Conservation (phyloP, 2,888 invertebrate species). For the Balanococcus diminutus region DNA sequence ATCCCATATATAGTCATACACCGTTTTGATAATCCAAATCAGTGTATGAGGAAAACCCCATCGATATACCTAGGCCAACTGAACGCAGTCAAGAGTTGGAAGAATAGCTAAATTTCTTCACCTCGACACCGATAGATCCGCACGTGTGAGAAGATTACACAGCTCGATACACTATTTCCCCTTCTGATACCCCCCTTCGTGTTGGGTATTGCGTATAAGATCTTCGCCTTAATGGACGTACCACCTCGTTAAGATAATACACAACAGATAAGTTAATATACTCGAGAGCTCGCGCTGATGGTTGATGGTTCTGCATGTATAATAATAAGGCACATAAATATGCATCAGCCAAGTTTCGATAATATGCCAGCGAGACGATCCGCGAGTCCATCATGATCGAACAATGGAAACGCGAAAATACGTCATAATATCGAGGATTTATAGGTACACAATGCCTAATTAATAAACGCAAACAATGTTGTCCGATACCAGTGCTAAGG, state of each 20-base stretch:
- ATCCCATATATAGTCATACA: too few species aligned
- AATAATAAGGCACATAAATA: background rate
- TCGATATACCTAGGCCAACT: too few species aligned
- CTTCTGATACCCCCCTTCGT: background rate
- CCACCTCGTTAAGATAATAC: background rate
- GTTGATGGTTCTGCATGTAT: background rate
- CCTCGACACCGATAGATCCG: background rate
- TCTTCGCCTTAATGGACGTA: background rate
- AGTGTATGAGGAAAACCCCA: background rate
- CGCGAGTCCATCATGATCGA: too few species aligned
- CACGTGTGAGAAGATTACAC: background rate
- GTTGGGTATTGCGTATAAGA: background rate
- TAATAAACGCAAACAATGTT: constrained; percentile 3
- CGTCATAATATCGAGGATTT: background rate
- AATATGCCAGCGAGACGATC: too few species aligned
- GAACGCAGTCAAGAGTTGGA: too few species aligned
- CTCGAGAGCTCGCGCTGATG: too few species aligned
- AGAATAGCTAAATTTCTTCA: background rate
- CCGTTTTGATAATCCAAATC: too few species aligned
- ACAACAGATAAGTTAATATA: background rate
- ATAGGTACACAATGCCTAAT: background rate
- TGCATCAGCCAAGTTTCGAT: background rate
- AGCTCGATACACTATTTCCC: background rate
- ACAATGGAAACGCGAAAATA: background rate
- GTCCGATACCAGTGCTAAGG: background rate